These are phyloP conservation scores for Xiphorhynchus elegans DNA, from an alignment of 2,113 vertebrate genomes.

Conservation along the genomic window DNA sequence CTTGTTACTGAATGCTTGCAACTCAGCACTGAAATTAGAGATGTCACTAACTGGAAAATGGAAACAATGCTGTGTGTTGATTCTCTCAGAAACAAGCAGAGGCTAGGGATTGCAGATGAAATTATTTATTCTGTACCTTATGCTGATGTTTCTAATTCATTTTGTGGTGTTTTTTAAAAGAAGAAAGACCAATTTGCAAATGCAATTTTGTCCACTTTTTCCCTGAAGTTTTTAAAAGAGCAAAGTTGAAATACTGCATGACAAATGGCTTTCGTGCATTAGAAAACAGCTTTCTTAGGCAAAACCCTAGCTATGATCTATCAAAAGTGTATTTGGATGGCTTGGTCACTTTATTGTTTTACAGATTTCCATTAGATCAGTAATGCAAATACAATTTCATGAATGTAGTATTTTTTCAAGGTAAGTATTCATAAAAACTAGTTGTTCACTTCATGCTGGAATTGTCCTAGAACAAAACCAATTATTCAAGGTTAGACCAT, in stretches of 20 bases:
- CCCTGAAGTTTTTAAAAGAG: not conserved
- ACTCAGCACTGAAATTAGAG: not conserved
- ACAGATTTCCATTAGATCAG: not conserved
- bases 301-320: not conserved
- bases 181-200: not conserved
- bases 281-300: not conserved
- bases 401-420: not conserved
- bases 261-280: not conserved
- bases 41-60: not conserved
- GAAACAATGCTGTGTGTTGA: not conserved
- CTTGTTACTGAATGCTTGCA: not conserved
- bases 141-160: not conserved
- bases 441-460: not conserved
- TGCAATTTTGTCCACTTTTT: not conserved
- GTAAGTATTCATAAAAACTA: not conserved
- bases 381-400: not conserved
- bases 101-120: not conserved
- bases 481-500: not conserved
- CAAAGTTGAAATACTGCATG: not conserved
- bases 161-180: not conserved
- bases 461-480: not conserved
- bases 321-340: not conserved
- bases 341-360: not conserved
- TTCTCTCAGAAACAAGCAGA: not conserved
- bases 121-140: not conserved